phyloP scores from a whole-genome alignment of 2,888 invertebrate genomes.

The Junonia oenone region DNA sequence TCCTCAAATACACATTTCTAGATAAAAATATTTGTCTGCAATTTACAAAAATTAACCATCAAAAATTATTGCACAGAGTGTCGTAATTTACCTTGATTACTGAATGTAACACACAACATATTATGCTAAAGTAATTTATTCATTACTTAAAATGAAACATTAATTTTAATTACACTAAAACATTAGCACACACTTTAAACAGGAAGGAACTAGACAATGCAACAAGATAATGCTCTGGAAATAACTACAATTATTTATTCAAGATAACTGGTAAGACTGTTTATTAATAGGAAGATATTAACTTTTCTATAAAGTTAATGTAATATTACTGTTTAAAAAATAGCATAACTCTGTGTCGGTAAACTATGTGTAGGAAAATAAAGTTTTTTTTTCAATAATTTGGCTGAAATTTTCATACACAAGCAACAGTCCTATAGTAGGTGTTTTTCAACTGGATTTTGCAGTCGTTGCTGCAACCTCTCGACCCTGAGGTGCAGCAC shows the following conservation, averaged over 20 bases:
- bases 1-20: too few species aligned
- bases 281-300: neutral
- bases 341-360: conserved; percentile 14
- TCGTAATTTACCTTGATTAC: too few species aligned
- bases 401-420: conserved; percentile 33
- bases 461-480: conserved; percentile 69
- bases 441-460: conserved; percentile 46
- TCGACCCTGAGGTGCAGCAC: conserved; percentile 65
- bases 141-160: neutral
- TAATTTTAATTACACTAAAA: neutral
- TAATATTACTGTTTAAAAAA: conserved; percentile 13
- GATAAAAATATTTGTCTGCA: too few species aligned
- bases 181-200: neutral
- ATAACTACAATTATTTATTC: neutral
- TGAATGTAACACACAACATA: neutral
- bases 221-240: neutral
- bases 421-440: conserved; percentile 45
- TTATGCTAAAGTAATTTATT: neutral
- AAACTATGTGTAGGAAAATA: conserved; percentile 21
- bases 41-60: too few species aligned
- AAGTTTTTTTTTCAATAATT: conserved; percentile 9
- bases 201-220: neutral
- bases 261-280: neutral
- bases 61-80: too few species aligned
- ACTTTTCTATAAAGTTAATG: neutral